Conservation (phyloP, 2,113 vertebrate species). For the Ictidomys tridecemlineatus region DNA sequence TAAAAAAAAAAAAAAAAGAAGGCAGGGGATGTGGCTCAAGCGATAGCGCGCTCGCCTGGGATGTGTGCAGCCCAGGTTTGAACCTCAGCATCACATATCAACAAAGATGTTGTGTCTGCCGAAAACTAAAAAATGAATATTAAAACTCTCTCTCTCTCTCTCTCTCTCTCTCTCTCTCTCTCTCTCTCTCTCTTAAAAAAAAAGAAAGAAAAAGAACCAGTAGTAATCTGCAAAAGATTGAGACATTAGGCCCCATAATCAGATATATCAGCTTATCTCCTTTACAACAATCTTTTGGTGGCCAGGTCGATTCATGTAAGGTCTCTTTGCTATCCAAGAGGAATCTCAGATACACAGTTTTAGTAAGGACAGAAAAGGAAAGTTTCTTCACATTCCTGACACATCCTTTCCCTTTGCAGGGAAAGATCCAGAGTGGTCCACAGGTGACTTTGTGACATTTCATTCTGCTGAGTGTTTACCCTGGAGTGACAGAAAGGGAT, state of each 20-base stretch:
- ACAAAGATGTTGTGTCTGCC: no score
- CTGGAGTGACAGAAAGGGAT: neutral
- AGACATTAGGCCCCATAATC: neutral
- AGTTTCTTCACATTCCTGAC: neutral
- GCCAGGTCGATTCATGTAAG: neutral
- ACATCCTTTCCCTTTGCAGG: neutral
- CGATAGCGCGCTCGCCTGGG: no score
- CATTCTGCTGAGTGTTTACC: no score
- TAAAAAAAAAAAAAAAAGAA: neutral
- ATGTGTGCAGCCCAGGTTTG: no score
- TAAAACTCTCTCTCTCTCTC: no score
- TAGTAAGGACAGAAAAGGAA: neutral
- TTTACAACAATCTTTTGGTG: neutral
- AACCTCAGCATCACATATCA: no score
- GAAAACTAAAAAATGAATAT: no score
- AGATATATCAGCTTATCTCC: neutral
- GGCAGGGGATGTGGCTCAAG: no score
- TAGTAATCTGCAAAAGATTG: neutral
- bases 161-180: no score
- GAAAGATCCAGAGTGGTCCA: neutral
- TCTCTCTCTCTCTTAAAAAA: no score
- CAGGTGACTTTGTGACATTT: neutral
- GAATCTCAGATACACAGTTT: neutral
- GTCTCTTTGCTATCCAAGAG: neutral
- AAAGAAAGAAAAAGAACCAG: neutral